phyloP scores from a whole-genome alignment of 2,113 vertebrate species.

The Lepus timidus region DNA sequence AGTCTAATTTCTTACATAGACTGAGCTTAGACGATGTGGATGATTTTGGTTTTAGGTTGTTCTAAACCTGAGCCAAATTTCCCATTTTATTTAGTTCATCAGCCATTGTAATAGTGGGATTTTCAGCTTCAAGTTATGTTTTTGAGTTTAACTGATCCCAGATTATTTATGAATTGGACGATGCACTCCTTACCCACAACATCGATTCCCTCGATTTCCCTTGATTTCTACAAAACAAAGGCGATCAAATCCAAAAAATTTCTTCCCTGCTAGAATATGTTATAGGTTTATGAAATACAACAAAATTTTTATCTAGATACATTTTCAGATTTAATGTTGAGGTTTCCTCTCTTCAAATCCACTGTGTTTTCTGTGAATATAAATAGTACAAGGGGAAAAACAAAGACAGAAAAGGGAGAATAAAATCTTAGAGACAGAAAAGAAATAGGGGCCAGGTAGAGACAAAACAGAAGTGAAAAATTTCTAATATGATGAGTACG shows the following conservation, averaged over 20 bases:
- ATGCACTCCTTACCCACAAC: neutral
- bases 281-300: neutral
- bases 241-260: neutral
- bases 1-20: neutral
- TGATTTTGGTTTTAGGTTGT: neutral
- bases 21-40: neutral
- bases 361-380: neutral
- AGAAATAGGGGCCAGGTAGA: neutral
- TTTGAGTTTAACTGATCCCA: neutral
- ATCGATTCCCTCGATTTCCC: neutral
- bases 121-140: neutral
- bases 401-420: neutral
- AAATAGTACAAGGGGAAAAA: neutral
- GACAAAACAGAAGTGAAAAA: neutral
- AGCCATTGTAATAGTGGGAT: neutral
- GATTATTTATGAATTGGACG: neutral
- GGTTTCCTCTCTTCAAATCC: neutral
- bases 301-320: neutral
- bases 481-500: accelerated
- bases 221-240: neutral
- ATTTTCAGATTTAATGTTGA: neutral
- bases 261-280: neutral
- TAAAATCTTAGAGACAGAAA: neutral
- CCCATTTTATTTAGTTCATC: neutral
- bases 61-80: neutral